Conservation (phyloP, 2,888 invertebrate species). For the Amiota mariae region DNA sequence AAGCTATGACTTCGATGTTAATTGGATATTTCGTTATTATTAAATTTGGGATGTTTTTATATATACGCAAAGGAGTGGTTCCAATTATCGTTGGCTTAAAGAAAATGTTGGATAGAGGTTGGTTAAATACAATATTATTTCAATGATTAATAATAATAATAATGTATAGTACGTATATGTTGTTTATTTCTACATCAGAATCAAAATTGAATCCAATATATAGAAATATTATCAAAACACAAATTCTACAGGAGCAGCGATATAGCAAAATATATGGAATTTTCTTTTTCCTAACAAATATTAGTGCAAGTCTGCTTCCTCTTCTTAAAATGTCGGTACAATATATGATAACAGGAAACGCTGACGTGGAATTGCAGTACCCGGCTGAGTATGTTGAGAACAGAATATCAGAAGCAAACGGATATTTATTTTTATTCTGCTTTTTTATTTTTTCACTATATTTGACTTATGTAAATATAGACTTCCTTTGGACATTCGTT, state of each 20-base stretch:
- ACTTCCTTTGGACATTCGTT: slow-evolving; percentile 48
- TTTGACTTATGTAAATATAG: slow-evolving; percentile 29
- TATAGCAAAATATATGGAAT: slow-evolving; percentile 42
- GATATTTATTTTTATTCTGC: too few species aligned
- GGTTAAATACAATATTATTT: background rate
- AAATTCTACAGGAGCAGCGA: slow-evolving; percentile 40
- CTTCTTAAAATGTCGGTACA: slow-evolving; percentile 31
- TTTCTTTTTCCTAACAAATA: slow-evolving; percentile 25
- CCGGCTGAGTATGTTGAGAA: slow-evolving; percentile 40
- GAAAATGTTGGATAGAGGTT: slow-evolving; percentile 40
- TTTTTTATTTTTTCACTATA: too few species aligned
- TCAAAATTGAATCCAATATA: background rate
- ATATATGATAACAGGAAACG: slow-evolving; percentile 33
- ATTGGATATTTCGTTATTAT: slow-evolving; percentile 41
- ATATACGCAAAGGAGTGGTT: slow-evolving; percentile 32
- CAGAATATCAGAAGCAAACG: background rate
- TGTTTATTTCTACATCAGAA: slow-evolving; percentile 33
- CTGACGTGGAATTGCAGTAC: slow-evolving; percentile 35
- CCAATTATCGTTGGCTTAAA: slow-evolving; percentile 37
- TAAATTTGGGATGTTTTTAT: slow-evolving; percentile 43
- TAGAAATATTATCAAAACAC: slow-evolving; percentile 26
- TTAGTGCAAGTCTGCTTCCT: slow-evolving; percentile 30
- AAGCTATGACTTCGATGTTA: slow-evolving; percentile 41
- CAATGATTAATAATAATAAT: background rate
- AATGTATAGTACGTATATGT: too few species aligned